Conservation (phyloP, 2,888 invertebrate species). For the Hirtodrosophila histrioides region DNA sequence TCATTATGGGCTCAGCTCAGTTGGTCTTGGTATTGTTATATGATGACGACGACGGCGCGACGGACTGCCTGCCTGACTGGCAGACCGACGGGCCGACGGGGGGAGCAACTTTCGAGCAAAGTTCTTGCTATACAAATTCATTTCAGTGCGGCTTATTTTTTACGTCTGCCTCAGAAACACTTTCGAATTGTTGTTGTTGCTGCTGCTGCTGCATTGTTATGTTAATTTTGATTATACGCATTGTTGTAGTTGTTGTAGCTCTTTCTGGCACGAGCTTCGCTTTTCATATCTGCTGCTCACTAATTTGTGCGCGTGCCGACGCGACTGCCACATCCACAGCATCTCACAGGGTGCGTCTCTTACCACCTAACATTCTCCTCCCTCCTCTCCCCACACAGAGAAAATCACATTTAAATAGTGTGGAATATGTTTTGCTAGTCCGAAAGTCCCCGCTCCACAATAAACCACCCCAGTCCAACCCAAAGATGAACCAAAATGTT, state of each 20-base stretch:
- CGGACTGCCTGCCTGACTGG: too few relatives aligned
- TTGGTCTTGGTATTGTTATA: slow-evolving; percentile 33
- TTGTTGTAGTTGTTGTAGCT: slow-evolving; percentile 53
- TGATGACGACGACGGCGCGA: neutral
- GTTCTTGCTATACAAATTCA: slow-evolving; percentile 65
- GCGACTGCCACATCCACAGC: slow-evolving; percentile 37
- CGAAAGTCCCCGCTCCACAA: slow-evolving; percentile 9
- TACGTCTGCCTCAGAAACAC: slow-evolving; percentile 48
- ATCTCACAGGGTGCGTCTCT: slow-evolving; percentile 34
- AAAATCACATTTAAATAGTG: slow-evolving; percentile 70
- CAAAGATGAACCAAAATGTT: slow-evolving; percentile 20
- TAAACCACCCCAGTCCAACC: neutral
- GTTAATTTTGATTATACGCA: slow-evolving; percentile 72
- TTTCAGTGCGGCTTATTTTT: slow-evolving; percentile 50
- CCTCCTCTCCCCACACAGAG: slow-evolving; percentile 5
- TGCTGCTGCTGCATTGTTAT: slow-evolving; percentile 65
- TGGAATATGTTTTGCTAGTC: slow-evolving; percentile 50
- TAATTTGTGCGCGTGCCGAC: slow-evolving; percentile 76
- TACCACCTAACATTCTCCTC: neutral
- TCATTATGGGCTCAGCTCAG: slow-evolving; percentile 60
- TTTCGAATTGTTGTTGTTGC: slow-evolving; percentile 35
- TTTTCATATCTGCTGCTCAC: slow-evolving; percentile 69
- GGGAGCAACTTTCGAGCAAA: slow-evolving; percentile 52
- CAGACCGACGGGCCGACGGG: neutral
- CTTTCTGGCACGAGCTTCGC: slow-evolving; percentile 64